These are phyloP conservation scores for Eunapius fragilis DNA, from an alignment of 37 sponge, comb jelly and placozoan species.

Conservation along the genomic window DNA sequence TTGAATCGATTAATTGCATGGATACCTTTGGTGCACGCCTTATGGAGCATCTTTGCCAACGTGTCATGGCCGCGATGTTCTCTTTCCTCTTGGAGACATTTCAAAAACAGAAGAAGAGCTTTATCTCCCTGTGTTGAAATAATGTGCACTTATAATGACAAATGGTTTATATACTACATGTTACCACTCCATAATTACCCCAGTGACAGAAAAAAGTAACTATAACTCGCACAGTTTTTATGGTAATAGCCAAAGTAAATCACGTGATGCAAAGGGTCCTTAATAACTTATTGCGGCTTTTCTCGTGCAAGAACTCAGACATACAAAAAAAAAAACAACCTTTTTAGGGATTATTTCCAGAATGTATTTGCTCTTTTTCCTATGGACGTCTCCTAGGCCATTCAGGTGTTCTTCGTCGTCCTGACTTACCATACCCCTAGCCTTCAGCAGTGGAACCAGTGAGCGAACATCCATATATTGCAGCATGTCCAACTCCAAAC, in stretches of 20 bases:
- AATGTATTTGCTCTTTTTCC: not conserved
- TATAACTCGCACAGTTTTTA: too few relatives aligned
- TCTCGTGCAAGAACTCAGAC: too few relatives aligned
- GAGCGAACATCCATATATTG: not conserved
- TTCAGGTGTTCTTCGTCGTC: not conserved
- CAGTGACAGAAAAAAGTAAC: too few relatives aligned
- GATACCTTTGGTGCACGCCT: not conserved
- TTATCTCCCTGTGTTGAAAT: not conserved
- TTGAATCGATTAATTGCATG: too few relatives aligned
- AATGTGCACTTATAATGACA: too few relatives aligned
- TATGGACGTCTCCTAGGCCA: not conserved
- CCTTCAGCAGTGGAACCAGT: not conserved
- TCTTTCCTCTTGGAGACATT: not conserved
- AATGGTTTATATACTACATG: too few relatives aligned
- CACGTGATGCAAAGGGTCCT: too few relatives aligned
- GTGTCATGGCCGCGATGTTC: not conserved
- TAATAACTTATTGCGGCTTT: too few relatives aligned
- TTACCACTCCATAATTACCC: too few relatives aligned
- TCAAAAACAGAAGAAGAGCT: not conserved
- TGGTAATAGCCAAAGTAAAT: too few relatives aligned
- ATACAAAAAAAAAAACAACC: not conserved
- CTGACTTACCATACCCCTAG: not conserved
- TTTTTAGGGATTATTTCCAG: not conserved
- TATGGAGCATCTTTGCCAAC: not conserved
- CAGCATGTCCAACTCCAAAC: not conserved